Conservation (phyloP, 2,888 invertebrate species). For the Lepidonotus clava region DNA sequence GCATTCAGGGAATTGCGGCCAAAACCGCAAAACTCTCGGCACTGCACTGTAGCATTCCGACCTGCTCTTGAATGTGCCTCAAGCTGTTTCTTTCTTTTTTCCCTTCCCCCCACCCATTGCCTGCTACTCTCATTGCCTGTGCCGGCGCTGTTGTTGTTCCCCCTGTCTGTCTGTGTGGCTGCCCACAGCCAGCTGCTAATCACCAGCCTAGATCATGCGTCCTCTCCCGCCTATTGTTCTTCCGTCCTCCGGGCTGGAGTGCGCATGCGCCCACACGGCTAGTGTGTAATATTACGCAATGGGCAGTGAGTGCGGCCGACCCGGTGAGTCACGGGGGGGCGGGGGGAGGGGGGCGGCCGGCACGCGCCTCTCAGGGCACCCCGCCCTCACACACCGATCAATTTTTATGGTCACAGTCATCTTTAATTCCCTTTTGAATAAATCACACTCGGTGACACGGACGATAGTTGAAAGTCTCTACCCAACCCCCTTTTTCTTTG, state of each 20-base stretch:
- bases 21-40: constrained; percentile 1
- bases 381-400: neutral
- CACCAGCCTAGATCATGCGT: constrained; percentile 31
- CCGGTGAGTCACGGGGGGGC: constrained; percentile 19
- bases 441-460: constrained; percentile 5
- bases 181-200: constrained; percentile 27
- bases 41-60: constrained; percentile 38
- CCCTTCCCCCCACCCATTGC: neutral
- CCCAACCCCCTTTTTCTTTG: neutral
- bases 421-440: constrained; percentile 40
- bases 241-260: neutral
- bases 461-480: no score
- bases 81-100: neutral
- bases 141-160: neutral
- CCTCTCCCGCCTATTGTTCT: constrained; percentile 15
- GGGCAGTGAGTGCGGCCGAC: constrained; percentile 27
- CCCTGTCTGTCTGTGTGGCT: neutral
- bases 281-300: constrained; percentile 41
- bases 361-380: neutral
- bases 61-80: constrained; percentile 10
- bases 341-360: neutral
- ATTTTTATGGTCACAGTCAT: constrained; percentile 30
- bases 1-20: neutral
- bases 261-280: constrained; percentile 34
- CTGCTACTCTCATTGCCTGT: neutral